These are phyloP conservation scores for Papilio dardanus DNA, from an alignment of 1,140 invertebrate species.

Conservation along the genomic window DNA sequence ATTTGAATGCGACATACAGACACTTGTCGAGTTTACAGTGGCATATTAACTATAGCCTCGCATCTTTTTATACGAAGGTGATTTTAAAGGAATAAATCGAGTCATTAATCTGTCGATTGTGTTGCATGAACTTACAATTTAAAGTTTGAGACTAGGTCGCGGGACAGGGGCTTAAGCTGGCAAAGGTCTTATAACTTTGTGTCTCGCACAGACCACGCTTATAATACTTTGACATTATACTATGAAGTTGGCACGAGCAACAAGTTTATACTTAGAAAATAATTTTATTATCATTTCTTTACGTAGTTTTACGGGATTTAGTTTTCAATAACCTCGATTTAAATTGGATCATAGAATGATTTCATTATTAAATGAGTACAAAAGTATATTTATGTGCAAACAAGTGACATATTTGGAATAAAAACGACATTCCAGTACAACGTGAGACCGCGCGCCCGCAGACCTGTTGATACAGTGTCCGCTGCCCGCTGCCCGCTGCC, in stretches of 20 bases:
- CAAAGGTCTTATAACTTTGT: background rate
- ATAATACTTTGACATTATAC: background rate
- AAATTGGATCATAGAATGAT: background rate
- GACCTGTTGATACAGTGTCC: background rate
- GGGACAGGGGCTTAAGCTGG: background rate
- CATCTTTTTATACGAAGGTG: background rate
- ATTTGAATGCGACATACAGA: background rate
- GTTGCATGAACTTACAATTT: background rate
- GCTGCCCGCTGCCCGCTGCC: background rate
- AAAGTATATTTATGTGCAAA: background rate
- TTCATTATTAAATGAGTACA: background rate
- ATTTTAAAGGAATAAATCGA: background rate
- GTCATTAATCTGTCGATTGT: background rate
- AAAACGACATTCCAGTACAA: background rate
- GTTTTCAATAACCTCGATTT: background rate
- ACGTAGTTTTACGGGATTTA: too few species aligned
- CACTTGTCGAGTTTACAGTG: background rate
- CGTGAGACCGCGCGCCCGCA: background rate
- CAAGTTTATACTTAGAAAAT: background rate
- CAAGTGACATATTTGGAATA: background rate
- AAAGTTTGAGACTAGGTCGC: background rate
- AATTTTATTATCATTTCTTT: too few species aligned
- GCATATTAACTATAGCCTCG: background rate
- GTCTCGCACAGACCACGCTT: background rate
- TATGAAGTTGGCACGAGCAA: background rate